Percentiles rank a stretch among this genome's conserved stretches.
Evolutionary conservation across 2,888 invertebrate genomes (phyloP).

Genomic region (Hypsopygia costalis): DNA sequence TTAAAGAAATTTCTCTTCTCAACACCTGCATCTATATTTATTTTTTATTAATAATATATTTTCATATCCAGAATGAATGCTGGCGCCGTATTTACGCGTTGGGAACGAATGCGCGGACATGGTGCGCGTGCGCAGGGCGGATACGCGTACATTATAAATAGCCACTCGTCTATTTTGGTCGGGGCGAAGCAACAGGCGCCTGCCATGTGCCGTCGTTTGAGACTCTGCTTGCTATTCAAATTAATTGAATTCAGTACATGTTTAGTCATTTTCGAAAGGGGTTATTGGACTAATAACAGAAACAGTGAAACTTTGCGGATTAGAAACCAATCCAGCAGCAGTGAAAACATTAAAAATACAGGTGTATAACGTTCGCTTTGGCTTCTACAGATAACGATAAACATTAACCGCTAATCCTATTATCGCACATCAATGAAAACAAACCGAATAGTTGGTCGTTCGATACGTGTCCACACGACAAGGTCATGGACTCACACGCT

Average conservation of each 20-base stretch:
- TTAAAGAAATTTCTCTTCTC: too few species aligned
- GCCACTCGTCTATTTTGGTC: conserved; percentile 67
- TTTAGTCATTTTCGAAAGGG: conserved; percentile 43
- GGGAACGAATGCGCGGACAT: conserved; percentile 35
- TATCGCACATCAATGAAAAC: not conserved
- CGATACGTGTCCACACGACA: conserved; percentile 27
- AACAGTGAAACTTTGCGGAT: too few species aligned
- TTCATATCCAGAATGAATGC: conserved; percentile 1
- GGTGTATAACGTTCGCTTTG: not conserved
- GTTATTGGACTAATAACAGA: conserved; percentile 6
- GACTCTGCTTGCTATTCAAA: conserved; percentile 48
- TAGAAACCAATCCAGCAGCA: not conserved
- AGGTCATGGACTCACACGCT: conserved; percentile 51
- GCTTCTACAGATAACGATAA: not conserved
- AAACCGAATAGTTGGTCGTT: not conserved
- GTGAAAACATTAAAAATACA: too few species aligned
- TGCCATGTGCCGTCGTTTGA: conserved; percentile 71
- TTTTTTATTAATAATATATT: not conserved
- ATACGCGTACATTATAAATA: conserved; percentile 72
- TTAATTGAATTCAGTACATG: conserved; percentile 61
- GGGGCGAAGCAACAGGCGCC: conserved; percentile 60
- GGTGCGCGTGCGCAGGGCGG: conserved; percentile 68
- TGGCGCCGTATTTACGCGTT: conserved; percentile 46
- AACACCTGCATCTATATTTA: not conserved
- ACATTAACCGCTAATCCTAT: conserved; percentile 5